Evolutionary conservation across 2,113 vertebrate species (phyloP), one percentile per base, ranked within the genome.

Genomic region (Oreochromis niloticus): DNA sequence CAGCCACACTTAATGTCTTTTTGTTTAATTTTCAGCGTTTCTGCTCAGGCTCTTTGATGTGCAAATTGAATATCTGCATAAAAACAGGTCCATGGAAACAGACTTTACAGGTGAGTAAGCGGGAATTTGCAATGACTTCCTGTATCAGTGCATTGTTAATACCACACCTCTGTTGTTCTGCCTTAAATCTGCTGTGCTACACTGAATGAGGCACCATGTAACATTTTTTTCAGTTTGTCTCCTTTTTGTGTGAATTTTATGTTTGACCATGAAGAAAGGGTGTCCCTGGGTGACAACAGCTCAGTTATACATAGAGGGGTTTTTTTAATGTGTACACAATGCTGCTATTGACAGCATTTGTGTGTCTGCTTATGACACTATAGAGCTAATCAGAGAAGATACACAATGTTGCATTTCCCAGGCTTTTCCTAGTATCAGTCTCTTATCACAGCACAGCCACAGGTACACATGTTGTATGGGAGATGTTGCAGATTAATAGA

Each of bases 401-500:
- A 80, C 78, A 91, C 59, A 82, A 63, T 66, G 87, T 34, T 55
- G 59, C 92, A 84, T 85, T 85, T 87, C 87, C 71, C 66, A 52
- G 78, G 87, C 85, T 68, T 88, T 90, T 80, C 30, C 78, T 12
- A 10, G 57, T n/a, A 75, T 87, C 82, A 66, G 52, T 56, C 61
- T 91, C 71, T 87, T 93, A 91, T 91, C 89, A 39, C 85, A 68
- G 80, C 56, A 39, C 32, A 34, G 82, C 82, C 89, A 86, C 73
- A 75, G 73, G 55, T 83, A 66, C 79, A 91, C 83, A 85, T 24
- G 50, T 30, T 30, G 43, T 32, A 75, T 30, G n/a, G 52, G 27
- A 43, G 19, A 46, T 9, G 56, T 34, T 54, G 56, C 57, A 85
- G 88, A 90, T 87, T 75, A 22, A 91, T 39, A 87, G 85, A 89